Percentiles rank a stretch among this genome's conserved stretches.
These are phyloP conservation scores for Polymixis lichenea DNA, from an alignment of 2,888 invertebrate genomes.

Conservation along the genomic window DNA sequence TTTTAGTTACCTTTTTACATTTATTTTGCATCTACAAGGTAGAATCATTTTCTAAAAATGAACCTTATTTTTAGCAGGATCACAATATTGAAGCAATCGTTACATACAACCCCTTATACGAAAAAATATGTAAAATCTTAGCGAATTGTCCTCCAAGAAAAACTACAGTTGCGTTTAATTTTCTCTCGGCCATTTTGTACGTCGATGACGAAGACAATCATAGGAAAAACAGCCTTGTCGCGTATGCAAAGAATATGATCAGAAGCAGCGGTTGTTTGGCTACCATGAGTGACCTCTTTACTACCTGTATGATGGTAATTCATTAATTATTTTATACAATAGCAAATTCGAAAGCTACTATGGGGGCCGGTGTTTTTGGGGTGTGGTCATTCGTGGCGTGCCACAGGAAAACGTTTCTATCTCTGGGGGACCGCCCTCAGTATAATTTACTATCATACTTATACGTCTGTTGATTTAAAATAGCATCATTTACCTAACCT, in stretches of 20 bases:
- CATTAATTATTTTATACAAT: background rate
- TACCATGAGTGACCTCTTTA: constrained; percentile 79
- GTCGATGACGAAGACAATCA: constrained; percentile 67
- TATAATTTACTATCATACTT: background rate
- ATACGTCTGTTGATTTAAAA: background rate
- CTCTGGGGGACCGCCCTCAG: background rate
- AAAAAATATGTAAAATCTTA: constrained; percentile 74
- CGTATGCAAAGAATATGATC: constrained; percentile 79
- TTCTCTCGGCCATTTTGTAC: constrained; percentile 77
- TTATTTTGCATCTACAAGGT: background rate
- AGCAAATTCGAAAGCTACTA: background rate
- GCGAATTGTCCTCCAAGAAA: constrained; percentile 71
- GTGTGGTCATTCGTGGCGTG: background rate
- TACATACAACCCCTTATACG: constrained; percentile 77
- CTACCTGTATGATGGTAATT: constrained; percentile 80
- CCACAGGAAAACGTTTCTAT: background rate
- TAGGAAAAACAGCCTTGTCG: constrained; percentile 66
- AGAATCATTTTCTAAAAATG: background rate
- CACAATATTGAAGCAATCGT: constrained; percentile 72
- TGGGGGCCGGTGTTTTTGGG: background rate
- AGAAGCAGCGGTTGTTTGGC: constrained; percentile 82
- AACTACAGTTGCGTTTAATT: constrained; percentile 76
- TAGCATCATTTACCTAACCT: background rate
- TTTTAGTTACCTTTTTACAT: too few relatives aligned
- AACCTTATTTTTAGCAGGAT: constrained; percentile 70